phyloP scores from a whole-genome alignment of 2,113 vertebrate species.

The Pteruthius melanotis region DNA sequence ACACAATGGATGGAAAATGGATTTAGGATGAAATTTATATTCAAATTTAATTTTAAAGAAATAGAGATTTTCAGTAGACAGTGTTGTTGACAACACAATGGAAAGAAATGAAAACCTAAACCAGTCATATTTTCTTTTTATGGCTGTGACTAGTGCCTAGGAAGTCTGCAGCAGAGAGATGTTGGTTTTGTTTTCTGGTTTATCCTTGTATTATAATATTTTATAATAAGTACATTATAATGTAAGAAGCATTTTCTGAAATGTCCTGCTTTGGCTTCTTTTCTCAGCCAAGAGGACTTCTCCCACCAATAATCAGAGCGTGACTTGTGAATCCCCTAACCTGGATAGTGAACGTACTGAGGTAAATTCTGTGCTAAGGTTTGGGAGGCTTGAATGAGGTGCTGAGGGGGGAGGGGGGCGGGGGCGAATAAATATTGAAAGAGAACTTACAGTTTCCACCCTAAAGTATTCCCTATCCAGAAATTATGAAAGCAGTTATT shows the following conservation, averaged over 20 bases:
- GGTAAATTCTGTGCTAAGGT: conserved; percentile 21
- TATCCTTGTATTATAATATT: background rate
- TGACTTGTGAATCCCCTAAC: conserved; percentile 84
- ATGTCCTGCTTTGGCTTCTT: background rate
- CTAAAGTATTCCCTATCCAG: background rate
- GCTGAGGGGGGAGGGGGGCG: background rate
- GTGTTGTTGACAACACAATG: background rate
- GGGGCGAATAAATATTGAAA: background rate
- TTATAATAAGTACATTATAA: background rate
- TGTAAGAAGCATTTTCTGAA: background rate
- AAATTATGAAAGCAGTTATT: background rate
- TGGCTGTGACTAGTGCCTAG: background rate
- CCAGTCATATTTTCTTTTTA: background rate
- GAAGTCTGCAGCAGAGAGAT: background rate
- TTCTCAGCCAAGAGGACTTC: conserved; percentile 93
- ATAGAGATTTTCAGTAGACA: background rate
- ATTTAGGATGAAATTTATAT: background rate
- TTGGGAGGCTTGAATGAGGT: background rate
- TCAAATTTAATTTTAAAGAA: background rate
- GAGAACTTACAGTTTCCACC: background rate
- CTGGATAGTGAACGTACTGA: conserved; percentile 62
- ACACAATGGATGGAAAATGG: background rate
- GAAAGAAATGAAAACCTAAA: background rate
- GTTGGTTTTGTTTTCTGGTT: background rate
- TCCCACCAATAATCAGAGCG: conserved; percentile 84